phyloP scores from a whole-genome alignment of 2,888 invertebrate species.

The Salpingus planirostris region DNA sequence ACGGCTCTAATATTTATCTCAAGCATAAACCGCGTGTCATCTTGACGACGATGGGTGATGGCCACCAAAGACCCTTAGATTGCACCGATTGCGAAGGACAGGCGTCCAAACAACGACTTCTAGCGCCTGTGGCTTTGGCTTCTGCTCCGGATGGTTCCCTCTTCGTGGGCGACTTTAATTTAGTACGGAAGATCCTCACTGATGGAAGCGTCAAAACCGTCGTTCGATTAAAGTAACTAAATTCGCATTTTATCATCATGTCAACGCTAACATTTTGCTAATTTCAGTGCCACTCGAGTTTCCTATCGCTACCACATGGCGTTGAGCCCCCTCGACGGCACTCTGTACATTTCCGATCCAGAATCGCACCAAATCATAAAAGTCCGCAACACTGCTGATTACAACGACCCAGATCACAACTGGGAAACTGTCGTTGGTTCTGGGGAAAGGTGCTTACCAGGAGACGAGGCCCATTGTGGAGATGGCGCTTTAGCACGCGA shows the following conservation, averaged over 20 bases:
- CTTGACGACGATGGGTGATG: conserved; percentile 85
- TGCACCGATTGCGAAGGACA: conserved; percentile 75
- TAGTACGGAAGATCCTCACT: conserved; percentile 77
- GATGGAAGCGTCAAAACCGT: conserved; percentile 76
- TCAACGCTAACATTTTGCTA: conserved; percentile 24
- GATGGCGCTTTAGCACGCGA: conserved; percentile 88
- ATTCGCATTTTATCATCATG: background rate
- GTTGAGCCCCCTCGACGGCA: conserved; percentile 86
- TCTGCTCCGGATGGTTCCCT: conserved; percentile 88
- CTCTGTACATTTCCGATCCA: conserved; percentile 91
- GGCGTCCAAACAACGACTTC: conserved; percentile 68
- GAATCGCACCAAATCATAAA: conserved; percentile 90
- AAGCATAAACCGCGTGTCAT: conserved; percentile 89
- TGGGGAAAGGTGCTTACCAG: conserved; percentile 86
- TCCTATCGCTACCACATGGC: conserved; percentile 97
- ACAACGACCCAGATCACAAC: conserved; percentile 79
- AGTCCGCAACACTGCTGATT: conserved; percentile 74
- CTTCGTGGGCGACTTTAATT: conserved; percentile 92
- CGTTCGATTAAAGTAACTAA: conserved; percentile 69
- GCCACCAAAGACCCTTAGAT: conserved; percentile 78
- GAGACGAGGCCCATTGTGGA: conserved; percentile 91
- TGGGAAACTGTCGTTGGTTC: conserved; percentile 94
- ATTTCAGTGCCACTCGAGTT: conserved; percentile 79
- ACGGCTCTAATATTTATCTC: conserved; percentile 90
- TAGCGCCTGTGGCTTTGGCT: conserved; percentile 89